Conservation (phyloP, 1,140 invertebrate genomes). For the Caerostris extrusa region DNA sequence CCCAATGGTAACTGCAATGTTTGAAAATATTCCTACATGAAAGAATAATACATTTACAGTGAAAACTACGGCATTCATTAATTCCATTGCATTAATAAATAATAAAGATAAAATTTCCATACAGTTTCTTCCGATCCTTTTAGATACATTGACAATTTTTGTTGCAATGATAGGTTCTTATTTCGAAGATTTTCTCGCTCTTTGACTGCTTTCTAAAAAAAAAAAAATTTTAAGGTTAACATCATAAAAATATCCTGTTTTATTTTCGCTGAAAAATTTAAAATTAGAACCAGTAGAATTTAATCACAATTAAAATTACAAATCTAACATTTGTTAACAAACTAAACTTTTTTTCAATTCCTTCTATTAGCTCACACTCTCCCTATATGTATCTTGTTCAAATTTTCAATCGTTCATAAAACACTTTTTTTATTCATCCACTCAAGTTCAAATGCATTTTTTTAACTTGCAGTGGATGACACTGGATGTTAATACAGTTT, state of each 20-base stretch:
- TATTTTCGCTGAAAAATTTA: no score
- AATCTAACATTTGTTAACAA: no score
- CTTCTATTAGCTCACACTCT: no score
- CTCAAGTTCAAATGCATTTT: no score
- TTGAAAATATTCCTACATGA: slow-evolving; percentile 53
- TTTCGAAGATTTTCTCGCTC: background rate
- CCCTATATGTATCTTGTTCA: no score
- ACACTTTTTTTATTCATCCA: no score
- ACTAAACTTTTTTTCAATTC: no score
- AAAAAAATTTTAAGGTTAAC: background rate
- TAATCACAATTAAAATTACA: no score
- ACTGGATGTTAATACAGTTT: no score
- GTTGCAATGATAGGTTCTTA: background rate
- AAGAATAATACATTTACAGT: background rate
- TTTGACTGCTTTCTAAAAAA: background rate
- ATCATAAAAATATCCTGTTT: background rate
- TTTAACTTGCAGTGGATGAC: no score
- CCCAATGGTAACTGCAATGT: background rate
- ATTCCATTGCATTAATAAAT: background rate
- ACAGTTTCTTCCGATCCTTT: background rate
- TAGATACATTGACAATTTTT: background rate
- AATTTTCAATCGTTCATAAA: no score
- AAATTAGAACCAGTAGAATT: no score
- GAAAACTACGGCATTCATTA: background rate
- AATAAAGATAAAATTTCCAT: background rate